Evolutionary conservation across 2,888 invertebrate species (phyloP).

Genomic region (Dasypogon diadema): DNA sequence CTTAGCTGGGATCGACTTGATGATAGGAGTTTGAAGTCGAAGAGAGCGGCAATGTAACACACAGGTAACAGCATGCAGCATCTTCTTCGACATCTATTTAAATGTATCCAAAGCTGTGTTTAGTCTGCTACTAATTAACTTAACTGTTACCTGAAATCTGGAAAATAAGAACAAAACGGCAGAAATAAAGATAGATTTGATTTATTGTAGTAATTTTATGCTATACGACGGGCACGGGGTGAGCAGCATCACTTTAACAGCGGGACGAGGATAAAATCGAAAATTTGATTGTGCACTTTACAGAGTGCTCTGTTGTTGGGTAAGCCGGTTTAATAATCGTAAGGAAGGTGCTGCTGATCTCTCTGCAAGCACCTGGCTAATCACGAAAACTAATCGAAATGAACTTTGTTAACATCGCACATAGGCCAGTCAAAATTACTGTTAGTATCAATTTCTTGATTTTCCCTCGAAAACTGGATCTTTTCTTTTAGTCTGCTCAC

Average conservation of each 20-base stretch:
- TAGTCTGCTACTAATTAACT: slow-evolving; percentile 34
- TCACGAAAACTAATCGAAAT: neutral
- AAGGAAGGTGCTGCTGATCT: neutral
- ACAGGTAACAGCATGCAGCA: neutral
- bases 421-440: too few relatives aligned
- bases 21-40: neutral
- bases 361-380: neutral
- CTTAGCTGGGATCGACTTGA: neutral
- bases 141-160: slow-evolving; percentile 37
- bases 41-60: slow-evolving; percentile 5
- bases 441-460: too few relatives aligned
- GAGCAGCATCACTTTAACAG: neutral
- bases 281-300: slow-evolving; percentile 13
- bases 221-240: neutral
- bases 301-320: neutral
- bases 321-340: slow-evolving; percentile 2
- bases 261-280: slow-evolving; percentile 1
- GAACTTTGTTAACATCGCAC: neutral
- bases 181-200: slow-evolving; percentile 15
- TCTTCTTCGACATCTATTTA: neutral
- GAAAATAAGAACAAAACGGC: slow-evolving; percentile 12
- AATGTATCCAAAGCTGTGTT: slow-evolving; percentile 26
- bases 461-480: too few relatives aligned
- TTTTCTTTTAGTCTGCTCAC: too few relatives aligned
- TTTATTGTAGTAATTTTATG: slow-evolving; percentile 12